A percentile compares a stretch with the other conserved stretches of the same genome.
phyloP scores from a whole-genome alignment of 2,113 vertebrate species.

The Leptodactylus fuscus region DNA sequence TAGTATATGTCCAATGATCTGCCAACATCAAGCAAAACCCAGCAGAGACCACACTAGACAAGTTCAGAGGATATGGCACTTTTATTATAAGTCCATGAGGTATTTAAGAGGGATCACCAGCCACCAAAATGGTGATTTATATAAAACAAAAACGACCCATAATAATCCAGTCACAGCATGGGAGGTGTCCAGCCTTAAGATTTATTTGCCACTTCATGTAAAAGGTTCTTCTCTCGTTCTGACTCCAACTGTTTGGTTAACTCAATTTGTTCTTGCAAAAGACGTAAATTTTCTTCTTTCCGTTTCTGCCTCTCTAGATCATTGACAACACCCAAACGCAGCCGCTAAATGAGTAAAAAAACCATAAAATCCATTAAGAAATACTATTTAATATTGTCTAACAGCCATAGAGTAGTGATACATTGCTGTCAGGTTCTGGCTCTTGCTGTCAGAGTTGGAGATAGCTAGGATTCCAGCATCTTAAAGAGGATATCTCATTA shows the following conservation, averaged over 20 bases:
- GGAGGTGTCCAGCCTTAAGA: conserved; percentile 57
- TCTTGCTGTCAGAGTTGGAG: too few relatives aligned
- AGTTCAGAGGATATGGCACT: conserved; percentile 16
- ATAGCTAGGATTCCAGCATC: too few relatives aligned
- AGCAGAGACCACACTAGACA: conserved; percentile 36
- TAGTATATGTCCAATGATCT: not conserved
- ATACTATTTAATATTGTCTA: too few relatives aligned
- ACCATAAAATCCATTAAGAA: not conserved
- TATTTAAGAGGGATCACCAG: not conserved
- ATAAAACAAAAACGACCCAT: not conserved
- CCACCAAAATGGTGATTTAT: not conserved
- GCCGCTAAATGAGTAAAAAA: conserved; percentile 79
- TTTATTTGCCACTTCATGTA: conserved; percentile 66
- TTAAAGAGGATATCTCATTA: too few relatives aligned
- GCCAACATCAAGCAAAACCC: not conserved
- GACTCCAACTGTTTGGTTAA: conserved; percentile 83
- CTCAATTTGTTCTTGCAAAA: conserved; percentile 83
- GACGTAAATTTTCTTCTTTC: conserved; percentile 85
- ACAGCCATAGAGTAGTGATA: too few relatives aligned
- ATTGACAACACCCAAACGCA: conserved; percentile 85
- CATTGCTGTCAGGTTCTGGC: too few relatives aligned
- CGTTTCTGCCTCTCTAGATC: conserved; percentile 86
- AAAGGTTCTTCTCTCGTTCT: conserved; percentile 71
- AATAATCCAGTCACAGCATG: not conserved
- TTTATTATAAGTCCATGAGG: conserved; percentile 32